phyloP scores from a whole-genome alignment of 2,888 invertebrate genomes.

The Sympetrum striolatum region DNA sequence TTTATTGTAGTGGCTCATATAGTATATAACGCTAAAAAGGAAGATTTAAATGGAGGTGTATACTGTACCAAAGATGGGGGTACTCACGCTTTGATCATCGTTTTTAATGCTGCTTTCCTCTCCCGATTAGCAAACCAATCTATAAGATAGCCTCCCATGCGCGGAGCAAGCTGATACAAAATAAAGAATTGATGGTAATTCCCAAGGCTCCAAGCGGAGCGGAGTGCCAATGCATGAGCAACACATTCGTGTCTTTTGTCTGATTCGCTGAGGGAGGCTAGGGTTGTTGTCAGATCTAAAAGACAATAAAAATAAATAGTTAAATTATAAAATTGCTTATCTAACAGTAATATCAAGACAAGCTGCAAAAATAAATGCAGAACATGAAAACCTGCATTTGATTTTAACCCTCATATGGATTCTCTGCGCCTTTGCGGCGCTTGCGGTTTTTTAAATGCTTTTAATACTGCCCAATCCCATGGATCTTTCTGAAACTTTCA shows the following conservation, averaged over 20 bases:
- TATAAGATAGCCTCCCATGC: slow-evolving; percentile 96
- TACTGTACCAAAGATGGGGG: not conserved
- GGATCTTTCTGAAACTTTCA: too few relatives aligned
- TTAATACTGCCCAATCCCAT: too few relatives aligned
- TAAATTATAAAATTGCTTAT: slow-evolving; percentile 30
- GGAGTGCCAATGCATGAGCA: slow-evolving; percentile 83
- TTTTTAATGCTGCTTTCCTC: slow-evolving; percentile 88
- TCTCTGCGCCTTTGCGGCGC: too few relatives aligned
- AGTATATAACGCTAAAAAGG: not conserved
- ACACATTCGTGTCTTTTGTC: slow-evolving; percentile 85
- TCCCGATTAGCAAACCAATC: slow-evolving; percentile 98
- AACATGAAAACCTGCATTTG: not conserved
- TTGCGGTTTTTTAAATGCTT: too few relatives aligned
- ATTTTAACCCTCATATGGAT: too few relatives aligned
- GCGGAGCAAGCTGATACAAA: slow-evolving; percentile 86
- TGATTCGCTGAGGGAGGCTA: slow-evolving; percentile 78
- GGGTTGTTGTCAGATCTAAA: slow-evolving; percentile 90
- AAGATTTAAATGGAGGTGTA: not conserved
- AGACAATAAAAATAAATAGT: slow-evolving; percentile 50
- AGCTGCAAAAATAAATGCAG: not conserved
- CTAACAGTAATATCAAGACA: slow-evolving; percentile 43
- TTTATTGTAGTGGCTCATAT: not conserved
- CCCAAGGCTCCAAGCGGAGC: slow-evolving; percentile 91
- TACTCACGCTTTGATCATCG: slow-evolving; percentile 97
- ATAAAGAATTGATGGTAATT: slow-evolving; percentile 94